Evolutionary conservation across 1,140 invertebrate genomes (phyloP).

Genomic region (Yoshiicerus persimilis): DNA sequence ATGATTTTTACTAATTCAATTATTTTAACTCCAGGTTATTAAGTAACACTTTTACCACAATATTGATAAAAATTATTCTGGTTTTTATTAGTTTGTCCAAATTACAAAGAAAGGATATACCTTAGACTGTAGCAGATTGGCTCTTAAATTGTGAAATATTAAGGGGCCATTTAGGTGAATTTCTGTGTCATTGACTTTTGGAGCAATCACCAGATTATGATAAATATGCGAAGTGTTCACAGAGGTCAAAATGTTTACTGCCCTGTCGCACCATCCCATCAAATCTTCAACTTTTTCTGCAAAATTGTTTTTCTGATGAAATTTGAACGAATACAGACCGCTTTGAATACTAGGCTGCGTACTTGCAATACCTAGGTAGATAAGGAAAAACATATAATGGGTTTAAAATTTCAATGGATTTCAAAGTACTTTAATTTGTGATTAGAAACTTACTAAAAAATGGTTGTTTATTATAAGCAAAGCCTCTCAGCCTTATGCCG

Average conservation of each 20-base stretch:
- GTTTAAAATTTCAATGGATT: too few species aligned
- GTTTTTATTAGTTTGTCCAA: too few species aligned
- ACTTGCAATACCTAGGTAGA: constrained; percentile 33
- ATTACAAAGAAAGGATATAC: background rate
- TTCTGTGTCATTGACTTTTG: constrained; percentile 26
- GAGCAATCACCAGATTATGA: background rate
- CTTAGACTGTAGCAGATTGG: background rate
- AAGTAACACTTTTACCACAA: too few species aligned
- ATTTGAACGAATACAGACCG: constrained; percentile 35
- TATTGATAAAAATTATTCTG: too few species aligned
- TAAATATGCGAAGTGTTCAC: background rate
- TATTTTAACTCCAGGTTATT: too few species aligned
- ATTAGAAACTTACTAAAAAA: constrained; percentile 37
- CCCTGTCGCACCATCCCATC: background rate
- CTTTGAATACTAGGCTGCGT: background rate
- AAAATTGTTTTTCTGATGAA: constrained; percentile 31
- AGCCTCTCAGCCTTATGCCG: background rate
- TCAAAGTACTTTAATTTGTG: too few species aligned
- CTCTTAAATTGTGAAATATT: background rate
- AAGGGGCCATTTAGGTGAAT: constrained; percentile 19
- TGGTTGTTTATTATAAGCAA: background rate
- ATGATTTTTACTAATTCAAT: too few species aligned
- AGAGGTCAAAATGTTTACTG: background rate
- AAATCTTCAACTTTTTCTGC: background rate
- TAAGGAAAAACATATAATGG: too few species aligned